Evolutionary conservation across 2,888 invertebrate genomes (phyloP).

Genomic region (Ptychoptera albimana): DNA sequence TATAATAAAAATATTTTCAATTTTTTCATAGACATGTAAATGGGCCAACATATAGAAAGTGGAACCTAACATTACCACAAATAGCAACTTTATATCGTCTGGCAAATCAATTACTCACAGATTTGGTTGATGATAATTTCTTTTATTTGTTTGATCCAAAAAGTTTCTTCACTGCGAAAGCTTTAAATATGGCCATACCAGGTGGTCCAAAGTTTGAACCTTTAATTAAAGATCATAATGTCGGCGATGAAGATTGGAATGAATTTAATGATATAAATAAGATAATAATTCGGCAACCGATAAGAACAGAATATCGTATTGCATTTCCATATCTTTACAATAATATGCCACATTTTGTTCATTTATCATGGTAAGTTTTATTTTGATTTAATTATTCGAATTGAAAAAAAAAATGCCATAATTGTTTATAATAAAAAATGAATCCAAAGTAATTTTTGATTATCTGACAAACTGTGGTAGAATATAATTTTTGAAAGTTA

Average conservation of each 20-base stretch:
- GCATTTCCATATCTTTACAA: constrained; percentile 99
- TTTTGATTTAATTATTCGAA: not conserved
- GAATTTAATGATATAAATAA: constrained; percentile 99
- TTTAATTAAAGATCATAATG: constrained; percentile 91
- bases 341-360: constrained; percentile 96
- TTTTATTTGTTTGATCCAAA: constrained; percentile 98
- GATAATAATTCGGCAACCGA: constrained; percentile 96
- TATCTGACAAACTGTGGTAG: too few relatives aligned
- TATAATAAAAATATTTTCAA: constrained; percentile 5
- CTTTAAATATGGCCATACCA: constrained; percentile 97
- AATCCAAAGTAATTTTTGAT: too few relatives aligned
- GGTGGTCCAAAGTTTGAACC: constrained; percentile 99
- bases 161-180: constrained; percentile 99
- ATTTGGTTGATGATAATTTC: constrained; percentile 95
- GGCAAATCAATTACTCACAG: constrained; percentile 94
- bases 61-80: constrained; percentile 91
- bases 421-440: too few relatives aligned
- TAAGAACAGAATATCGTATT: constrained; percentile 97
- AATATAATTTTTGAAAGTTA: not conserved
- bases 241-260: constrained; percentile 99
- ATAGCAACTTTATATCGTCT: constrained; percentile 95
- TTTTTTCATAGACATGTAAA: constrained; percentile 57
- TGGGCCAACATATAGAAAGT: constrained; percentile 90
- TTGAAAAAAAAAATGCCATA: not conserved
- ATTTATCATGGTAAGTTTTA: constrained; percentile 81